Evolutionary conservation across 1,140 invertebrate genomes (phyloP).

Genomic region (Episyrphus balteatus): DNA sequence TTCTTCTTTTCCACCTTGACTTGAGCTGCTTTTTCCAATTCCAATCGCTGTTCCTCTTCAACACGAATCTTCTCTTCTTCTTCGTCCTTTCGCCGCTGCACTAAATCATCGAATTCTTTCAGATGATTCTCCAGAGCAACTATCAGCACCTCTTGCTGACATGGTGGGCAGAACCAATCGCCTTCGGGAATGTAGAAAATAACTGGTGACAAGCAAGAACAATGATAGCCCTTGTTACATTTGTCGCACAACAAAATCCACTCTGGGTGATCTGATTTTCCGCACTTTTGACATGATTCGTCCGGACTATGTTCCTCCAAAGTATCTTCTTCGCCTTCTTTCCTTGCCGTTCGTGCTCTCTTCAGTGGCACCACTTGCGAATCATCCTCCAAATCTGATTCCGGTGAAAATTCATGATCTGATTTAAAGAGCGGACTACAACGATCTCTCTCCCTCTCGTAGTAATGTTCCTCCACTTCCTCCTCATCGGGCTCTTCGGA

Average conservation of each 20-base stretch:
- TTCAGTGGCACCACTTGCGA: slow-evolving; percentile 48
- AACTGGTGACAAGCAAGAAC: slow-evolving; percentile 80
- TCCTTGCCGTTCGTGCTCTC: slow-evolving; percentile 57
- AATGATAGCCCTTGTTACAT: slow-evolving; percentile 92
- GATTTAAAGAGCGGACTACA: slow-evolving; percentile 60
- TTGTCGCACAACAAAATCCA: slow-evolving; percentile 92
- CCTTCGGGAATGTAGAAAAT: slow-evolving; percentile 89
- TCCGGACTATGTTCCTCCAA: slow-evolving; percentile 36
- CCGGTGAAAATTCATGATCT: slow-evolving; percentile 84
- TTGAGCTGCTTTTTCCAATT: slow-evolving; percentile 19
- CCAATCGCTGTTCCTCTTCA: slow-evolving; percentile 38
- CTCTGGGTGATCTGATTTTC: slow-evolving; percentile 83
- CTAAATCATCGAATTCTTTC: slow-evolving; percentile 50
- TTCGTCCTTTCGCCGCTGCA: slow-evolving; percentile 53
- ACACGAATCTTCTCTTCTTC: slow-evolving; percentile 61
- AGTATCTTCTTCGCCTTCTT: slow-evolving; percentile 39
- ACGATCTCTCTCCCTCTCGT: slow-evolving; percentile 42
- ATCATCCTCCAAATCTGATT: slow-evolving; percentile 52
- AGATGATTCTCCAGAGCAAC: slow-evolving; percentile 51
- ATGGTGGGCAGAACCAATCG: slow-evolving; percentile 94
- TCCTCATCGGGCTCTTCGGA: slow-evolving; percentile 50
- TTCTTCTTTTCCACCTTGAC: slow-evolving; percentile 12
- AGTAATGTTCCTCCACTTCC: slow-evolving; percentile 49
- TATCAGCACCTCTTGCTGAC: slow-evolving; percentile 72
- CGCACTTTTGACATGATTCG: slow-evolving; percentile 78